phyloP scores from a whole-genome alignment of 2,113 vertebrate genomes.

The Sialia sialis region DNA sequence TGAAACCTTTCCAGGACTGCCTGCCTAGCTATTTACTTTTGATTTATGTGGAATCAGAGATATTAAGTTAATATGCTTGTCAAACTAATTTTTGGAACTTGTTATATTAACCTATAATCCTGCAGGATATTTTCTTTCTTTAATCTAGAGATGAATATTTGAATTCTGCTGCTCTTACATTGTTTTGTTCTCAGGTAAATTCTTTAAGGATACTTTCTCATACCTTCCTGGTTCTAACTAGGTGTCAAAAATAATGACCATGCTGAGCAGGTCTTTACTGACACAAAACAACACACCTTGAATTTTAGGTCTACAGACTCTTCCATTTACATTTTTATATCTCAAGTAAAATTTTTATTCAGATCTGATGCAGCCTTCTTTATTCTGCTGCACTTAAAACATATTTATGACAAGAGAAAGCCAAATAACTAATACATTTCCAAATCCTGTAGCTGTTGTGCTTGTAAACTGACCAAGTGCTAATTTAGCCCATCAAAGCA shows the following conservation, averaged over 20 bases:
- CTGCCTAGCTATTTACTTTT: neutral
- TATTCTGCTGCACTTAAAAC: neutral
- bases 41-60: neutral
- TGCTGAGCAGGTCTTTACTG: neutral
- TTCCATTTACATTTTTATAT: neutral
- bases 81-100: neutral
- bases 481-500: neutral
- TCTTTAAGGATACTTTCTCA: neutral
- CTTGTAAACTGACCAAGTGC: neutral
- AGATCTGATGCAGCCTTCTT: neutral
- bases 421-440: neutral
- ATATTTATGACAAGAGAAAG: neutral
- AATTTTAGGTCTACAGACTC: neutral
- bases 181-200: neutral
- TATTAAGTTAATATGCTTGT: neutral
- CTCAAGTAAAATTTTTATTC: neutral
- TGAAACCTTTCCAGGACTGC: neutral
- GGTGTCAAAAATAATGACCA: neutral
- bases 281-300: neutral
- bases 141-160: neutral
- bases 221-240: neutral
- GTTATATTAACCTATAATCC: neutral
- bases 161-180: neutral
- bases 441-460: neutral
- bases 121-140: neutral